Evolutionary conservation across 2,888 invertebrate species (phyloP).

Genomic region (Drosophila rubida): DNA sequence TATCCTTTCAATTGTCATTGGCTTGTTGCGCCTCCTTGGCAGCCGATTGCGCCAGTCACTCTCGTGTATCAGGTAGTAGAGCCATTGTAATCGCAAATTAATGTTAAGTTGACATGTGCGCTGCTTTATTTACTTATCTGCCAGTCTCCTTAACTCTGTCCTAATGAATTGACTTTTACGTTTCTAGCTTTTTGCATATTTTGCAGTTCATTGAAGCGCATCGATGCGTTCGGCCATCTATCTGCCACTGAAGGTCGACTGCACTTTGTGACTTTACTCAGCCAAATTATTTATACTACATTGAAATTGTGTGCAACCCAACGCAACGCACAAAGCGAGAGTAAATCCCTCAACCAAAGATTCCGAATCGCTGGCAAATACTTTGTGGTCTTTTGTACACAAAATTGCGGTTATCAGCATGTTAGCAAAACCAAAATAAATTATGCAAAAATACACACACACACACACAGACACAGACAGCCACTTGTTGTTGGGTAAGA

Average conservation of each 20-base stretch:
- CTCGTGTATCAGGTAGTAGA: slow-evolving; percentile 40
- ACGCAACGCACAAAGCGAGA: neutral
- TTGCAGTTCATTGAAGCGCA: slow-evolving; percentile 41
- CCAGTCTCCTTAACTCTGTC: neutral
- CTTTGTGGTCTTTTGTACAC: slow-evolving; percentile 55
- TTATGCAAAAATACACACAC: slow-evolving; percentile 63
- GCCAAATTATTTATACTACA: slow-evolving; percentile 50
- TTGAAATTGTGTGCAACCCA: slow-evolving; percentile 3
- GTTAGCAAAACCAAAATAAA: slow-evolving; percentile 64
- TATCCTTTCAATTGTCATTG: slow-evolving; percentile 77
- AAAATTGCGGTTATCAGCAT: slow-evolving; percentile 58
- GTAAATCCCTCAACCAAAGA: slow-evolving; percentile 12
- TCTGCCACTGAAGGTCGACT: slow-evolving; percentile 38
- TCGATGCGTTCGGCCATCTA: slow-evolving; percentile 34
- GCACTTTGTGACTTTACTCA: slow-evolving; percentile 59
- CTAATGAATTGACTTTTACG: no score
- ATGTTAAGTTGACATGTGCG: slow-evolving; percentile 62
- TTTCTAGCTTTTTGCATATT: slow-evolving; percentile 13
- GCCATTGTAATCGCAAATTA: slow-evolving; percentile 65
- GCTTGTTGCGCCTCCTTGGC: slow-evolving; percentile 65
- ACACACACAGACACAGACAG: slow-evolving; percentile 4
- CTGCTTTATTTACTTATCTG: slow-evolving; percentile 19
- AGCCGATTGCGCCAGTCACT: neutral
- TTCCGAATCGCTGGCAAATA: slow-evolving; percentile 37
- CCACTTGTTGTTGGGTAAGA: slow-evolving; percentile 59